phyloP scores from a whole-genome alignment of 2,797 vertebrate species.

The Coregonus ussuriensis region DNA sequence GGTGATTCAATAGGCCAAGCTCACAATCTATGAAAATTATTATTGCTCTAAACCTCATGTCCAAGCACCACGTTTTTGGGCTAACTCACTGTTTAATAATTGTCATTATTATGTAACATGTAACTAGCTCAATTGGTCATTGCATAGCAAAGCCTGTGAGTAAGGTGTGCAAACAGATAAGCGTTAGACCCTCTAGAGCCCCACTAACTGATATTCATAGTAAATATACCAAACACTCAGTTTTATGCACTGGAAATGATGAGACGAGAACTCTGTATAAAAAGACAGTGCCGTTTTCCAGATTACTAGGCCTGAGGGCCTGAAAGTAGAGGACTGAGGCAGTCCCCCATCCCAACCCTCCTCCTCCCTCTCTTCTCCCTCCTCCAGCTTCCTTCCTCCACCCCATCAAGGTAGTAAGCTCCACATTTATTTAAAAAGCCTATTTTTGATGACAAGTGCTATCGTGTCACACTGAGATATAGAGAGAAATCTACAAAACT shows the following conservation, averaged over 20 bases:
- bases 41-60: slow-evolving; percentile 36
- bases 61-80: slow-evolving; percentile 49
- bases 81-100: slow-evolving; percentile 64
- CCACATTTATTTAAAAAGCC: slow-evolving; percentile 59
- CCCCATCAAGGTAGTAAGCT: slow-evolving; percentile 27
- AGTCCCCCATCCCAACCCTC: too few species aligned
- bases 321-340: slow-evolving; percentile 41
- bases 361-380: background rate
- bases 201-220: slow-evolving; percentile 50
- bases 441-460: slow-evolving; percentile 59
- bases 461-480: slow-evolving; percentile 54
- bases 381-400: background rate
- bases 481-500: slow-evolving; percentile 62
- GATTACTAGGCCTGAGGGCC: slow-evolving; percentile 55
- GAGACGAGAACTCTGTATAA: slow-evolving; percentile 43
- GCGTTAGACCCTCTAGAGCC: slow-evolving; percentile 48
- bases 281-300: slow-evolving; percentile 31
- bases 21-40: slow-evolving; percentile 43
- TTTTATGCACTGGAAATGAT: slow-evolving; percentile 64
- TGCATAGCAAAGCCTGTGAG: slow-evolving; percentile 46
- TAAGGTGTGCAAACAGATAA: slow-evolving; percentile 71
- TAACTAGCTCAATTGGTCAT: slow-evolving; percentile 69
- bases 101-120: slow-evolving; percentile 69
- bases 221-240: slow-evolving; percentile 61
- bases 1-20: slow-evolving; percentile 47